Base-by-base conservation (phyloP, 2,888 invertebrate species). In the Crepidodera aurea region DNA sequence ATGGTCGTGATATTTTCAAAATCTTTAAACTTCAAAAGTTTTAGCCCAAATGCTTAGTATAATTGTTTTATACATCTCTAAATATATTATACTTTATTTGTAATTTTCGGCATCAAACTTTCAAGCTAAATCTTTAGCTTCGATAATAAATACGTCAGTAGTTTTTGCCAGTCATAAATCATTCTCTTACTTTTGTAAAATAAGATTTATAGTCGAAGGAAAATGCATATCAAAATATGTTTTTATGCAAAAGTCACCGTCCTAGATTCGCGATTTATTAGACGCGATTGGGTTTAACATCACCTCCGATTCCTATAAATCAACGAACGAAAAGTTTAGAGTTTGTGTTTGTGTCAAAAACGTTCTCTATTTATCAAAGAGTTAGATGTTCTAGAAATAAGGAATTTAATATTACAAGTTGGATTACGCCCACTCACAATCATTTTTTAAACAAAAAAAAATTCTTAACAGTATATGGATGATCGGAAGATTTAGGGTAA, bases 191-290 rank as follows among this genome's bases (percentile, higher is more conserved):
- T 18, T 40, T 40, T 18, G 12, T n/a, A 8, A 6, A 16, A n/a
- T n/a, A 44, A 48, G 27, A 48, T 48, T 48, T 48, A 48, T 29
- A 48, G 48, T 13, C 15, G 12, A 15, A 27, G 48, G 29, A 48
- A 48, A 48, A 29, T 48, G 48, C 48, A 48, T 48, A 48, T 29
- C 48, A 48, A 48, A 48, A 48, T 48, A 48, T 48, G 48, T 48
- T 48, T 48, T 48, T 48, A 48, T 48, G 48, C 8, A 29, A 48
- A 48, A 48, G 13, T 27, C 27, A 19, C 1, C 48, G 48, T 48
- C 48, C 48, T 13, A 48, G 48, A 48, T 27, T 48, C 15, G 15
- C 13, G 27, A 48, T 48, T 48, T 48, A 48, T 48, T 48, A 13
- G 48, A 29, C 13, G 27, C 48, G 13, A 48, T 48, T 29, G 27